A percentile compares a stretch with the other conserved stretches of the same genome.
phyloP scores from a whole-genome alignment of 2,888 invertebrate genomes.

The Desoria tigrina region DNA sequence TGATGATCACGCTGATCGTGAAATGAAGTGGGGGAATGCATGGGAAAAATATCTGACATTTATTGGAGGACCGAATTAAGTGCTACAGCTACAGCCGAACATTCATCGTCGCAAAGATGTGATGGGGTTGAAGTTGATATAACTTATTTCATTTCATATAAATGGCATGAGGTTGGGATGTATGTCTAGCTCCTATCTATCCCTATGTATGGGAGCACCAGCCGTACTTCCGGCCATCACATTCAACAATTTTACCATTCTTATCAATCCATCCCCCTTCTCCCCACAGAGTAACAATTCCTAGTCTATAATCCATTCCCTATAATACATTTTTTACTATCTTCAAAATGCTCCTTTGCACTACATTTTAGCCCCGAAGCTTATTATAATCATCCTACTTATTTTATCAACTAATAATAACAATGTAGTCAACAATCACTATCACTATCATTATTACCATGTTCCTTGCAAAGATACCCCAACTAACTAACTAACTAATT shows the following conservation, averaged over 20 bases:
- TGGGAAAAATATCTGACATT: slow-evolving; percentile 49
- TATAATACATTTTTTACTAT: slow-evolving; percentile 28
- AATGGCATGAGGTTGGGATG: too few species aligned
- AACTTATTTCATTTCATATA: too few species aligned
- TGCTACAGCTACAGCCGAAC: too few species aligned
- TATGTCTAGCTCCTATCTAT: slow-evolving; percentile 10
- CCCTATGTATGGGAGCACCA: slow-evolving; percentile 53
- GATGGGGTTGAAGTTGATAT: slow-evolving; percentile 37
- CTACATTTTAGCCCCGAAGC: slow-evolving; percentile 13
- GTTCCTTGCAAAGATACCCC: too few species aligned
- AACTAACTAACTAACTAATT: too few species aligned
- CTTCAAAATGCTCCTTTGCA: too few species aligned
- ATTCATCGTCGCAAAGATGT: slow-evolving; percentile 23
- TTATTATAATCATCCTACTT: slow-evolving; percentile 12
- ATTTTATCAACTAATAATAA: slow-evolving; percentile 12
- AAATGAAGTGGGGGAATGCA: slow-evolving; percentile 33
- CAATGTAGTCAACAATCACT: too few species aligned
- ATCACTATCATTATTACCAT: too few species aligned
- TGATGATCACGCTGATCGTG: background rate
- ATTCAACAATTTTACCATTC: too few species aligned
- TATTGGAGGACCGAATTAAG: slow-evolving; percentile 41
- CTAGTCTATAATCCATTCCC: too few species aligned
- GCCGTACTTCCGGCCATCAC: slow-evolving; percentile 54
- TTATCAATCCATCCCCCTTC: slow-evolving; percentile 43
- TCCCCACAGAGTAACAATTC: slow-evolving; percentile 16